Percentiles rank a stretch among this genome's conserved stretches.
These are phyloP conservation scores for Xyrauchen texanus DNA, from an alignment of 2,113 vertebrate genomes.

Conservation along the genomic window DNA sequence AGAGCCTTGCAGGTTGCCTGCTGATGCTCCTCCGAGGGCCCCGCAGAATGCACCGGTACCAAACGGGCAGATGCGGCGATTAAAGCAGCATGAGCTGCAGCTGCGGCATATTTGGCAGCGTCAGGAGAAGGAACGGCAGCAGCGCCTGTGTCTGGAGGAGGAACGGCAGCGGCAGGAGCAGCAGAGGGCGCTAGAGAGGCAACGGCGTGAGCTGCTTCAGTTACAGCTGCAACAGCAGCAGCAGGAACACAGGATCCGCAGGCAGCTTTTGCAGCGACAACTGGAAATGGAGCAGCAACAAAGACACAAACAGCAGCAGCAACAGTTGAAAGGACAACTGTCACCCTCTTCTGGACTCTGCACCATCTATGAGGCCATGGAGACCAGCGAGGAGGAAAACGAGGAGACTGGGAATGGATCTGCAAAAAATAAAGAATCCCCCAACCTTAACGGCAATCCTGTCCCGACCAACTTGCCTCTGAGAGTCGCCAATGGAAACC, in stretches of 20 bases:
- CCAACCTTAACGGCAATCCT: background rate
- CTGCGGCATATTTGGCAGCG: conserved; percentile 53
- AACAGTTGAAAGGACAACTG: conserved; percentile 48
- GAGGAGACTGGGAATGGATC: conserved; percentile 35
- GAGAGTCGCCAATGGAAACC: conserved; percentile 54
- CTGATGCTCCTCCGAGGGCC: no score
- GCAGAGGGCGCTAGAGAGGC: conserved; percentile 70
- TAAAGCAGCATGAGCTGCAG: conserved; percentile 65
- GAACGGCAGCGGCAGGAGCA: conserved; percentile 65
- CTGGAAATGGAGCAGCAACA: conserved; percentile 57
- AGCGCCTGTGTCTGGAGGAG: conserved; percentile 65
- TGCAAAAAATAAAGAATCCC: background rate
- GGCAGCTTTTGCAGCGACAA: conserved; percentile 43
- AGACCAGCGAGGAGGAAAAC: conserved; percentile 73
- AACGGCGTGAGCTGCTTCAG: conserved; percentile 67
- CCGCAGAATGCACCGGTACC: background rate
- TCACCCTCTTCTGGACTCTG: conserved; percentile 73
- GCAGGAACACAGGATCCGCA: conserved; percentile 58
- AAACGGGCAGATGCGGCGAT: conserved; percentile 59
- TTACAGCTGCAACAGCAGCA: conserved; percentile 69
- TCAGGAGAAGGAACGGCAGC: conserved; percentile 65
- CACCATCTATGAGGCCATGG: conserved; percentile 80
- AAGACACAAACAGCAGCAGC: conserved; percentile 60
- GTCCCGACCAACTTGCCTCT: conserved; percentile 40
- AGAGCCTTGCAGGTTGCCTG: no score